Percentiles rank a stretch among this genome's conserved stretches.
Conservation (phyloP, 2,888 invertebrate species). For the Eupelmus urozonus region DNA sequence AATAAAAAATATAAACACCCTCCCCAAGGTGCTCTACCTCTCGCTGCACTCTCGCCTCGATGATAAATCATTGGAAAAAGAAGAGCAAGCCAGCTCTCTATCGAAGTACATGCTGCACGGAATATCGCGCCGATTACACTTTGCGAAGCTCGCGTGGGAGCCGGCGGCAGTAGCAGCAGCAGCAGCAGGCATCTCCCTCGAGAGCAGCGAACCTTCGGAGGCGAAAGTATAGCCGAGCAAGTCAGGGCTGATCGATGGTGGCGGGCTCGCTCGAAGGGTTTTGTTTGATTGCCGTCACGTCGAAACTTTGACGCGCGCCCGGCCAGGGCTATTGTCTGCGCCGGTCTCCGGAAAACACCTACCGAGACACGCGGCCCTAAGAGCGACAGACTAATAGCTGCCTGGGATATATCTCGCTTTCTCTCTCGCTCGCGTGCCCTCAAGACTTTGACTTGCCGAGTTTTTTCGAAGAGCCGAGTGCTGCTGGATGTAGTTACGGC, state of each 20-base stretch:
- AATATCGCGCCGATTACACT: constrained; percentile 8
- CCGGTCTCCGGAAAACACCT: constrained; percentile 14
- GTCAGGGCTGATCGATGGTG: constrained; percentile 31
- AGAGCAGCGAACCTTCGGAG: not conserved
- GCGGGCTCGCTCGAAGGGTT: not conserved
- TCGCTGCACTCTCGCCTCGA: not conserved
- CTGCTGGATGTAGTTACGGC: too few species aligned
- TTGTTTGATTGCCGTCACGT: constrained; percentile 26
- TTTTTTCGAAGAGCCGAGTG: too few species aligned
- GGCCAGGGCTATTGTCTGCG: not conserved
- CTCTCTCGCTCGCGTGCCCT: too few species aligned
- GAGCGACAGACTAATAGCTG: constrained; percentile 21
- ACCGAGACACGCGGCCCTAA: not conserved
- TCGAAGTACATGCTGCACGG: not conserved
- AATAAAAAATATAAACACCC: too few species aligned
- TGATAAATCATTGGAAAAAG: constrained; percentile 3
- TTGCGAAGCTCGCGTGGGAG: constrained; percentile 4
- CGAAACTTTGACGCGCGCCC: not conserved
- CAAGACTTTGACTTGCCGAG: too few species aligned
- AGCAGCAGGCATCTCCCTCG: not conserved
- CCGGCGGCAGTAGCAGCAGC: not conserved
- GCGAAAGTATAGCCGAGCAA: not conserved
- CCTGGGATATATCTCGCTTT: too few species aligned
- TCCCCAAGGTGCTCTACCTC: too few species aligned
- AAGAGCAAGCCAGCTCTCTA: not conserved